These are phyloP conservation scores for Calameuta filiformis DNA, from an alignment of 2,888 invertebrate species.

Conservation along the genomic window DNA sequence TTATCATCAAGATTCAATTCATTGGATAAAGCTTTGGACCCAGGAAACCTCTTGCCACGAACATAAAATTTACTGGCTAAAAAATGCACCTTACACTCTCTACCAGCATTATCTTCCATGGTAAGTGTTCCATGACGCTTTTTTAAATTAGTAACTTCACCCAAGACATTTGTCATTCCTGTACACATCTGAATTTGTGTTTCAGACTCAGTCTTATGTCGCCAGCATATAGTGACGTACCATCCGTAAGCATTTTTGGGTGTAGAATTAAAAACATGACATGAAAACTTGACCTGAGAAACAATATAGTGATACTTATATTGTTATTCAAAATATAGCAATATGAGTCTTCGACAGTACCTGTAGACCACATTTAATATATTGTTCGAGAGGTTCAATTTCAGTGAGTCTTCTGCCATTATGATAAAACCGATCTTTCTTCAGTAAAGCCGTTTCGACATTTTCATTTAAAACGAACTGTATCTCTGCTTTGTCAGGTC, in stretches of 20 bases:
- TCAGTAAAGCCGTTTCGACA: conserved; percentile 28
- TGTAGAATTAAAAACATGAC: conserved; percentile 32
- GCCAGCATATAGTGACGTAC: conserved; percentile 36
- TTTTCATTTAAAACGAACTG: conserved; percentile 25
- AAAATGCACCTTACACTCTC: conserved; percentile 34
- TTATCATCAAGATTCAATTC: conserved; percentile 27
- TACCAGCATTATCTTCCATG: conserved; percentile 12
- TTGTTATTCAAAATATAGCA: not conserved
- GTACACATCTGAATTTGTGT: conserved; percentile 18
- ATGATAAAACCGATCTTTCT: conserved; percentile 32
- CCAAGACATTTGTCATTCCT: conserved; percentile 31
- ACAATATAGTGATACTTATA: not conserved
- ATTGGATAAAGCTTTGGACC: conserved; percentile 31
- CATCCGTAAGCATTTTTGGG: conserved; percentile 37
- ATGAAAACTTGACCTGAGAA: conserved; percentile 41
- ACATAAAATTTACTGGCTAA: conserved; percentile 42
- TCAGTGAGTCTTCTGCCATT: conserved; percentile 29
- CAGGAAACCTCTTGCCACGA: conserved; percentile 37
- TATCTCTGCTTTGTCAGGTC: conserved; percentile 30
- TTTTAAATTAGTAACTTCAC: conserved; percentile 28
- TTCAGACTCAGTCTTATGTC: conserved; percentile 12
- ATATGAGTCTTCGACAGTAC: conserved; percentile 11
- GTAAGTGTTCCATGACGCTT: conserved; percentile 39
- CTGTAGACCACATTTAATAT: conserved; percentile 25
- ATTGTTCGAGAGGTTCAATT: conserved; percentile 19